A percentile compares a stretch with the other conserved stretches of the same genome.
phyloP scores from a whole-genome alignment of 2,888 invertebrate genomes.

The Portevinia maculata region DNA sequence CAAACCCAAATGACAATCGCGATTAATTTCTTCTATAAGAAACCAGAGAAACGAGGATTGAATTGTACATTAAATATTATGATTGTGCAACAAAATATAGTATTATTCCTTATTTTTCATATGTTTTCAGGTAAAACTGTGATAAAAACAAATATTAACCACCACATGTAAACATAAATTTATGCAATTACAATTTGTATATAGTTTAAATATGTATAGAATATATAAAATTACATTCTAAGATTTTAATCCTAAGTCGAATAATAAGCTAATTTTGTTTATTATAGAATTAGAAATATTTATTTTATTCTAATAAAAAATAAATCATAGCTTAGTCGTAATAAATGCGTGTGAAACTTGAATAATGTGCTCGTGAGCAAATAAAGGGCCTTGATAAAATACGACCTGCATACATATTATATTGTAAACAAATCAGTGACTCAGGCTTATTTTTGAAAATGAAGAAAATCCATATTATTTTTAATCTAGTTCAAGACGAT shows the following conservation, averaged over 20 bases:
- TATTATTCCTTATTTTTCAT: constrained; percentile 37
- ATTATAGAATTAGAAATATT: constrained; percentile 37
- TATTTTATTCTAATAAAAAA: constrained; percentile 32
- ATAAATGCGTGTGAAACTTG: constrained; percentile 23
- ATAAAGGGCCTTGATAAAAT: too few relatives aligned
- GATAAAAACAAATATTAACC: constrained; percentile 30
- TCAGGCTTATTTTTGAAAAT: constrained; percentile 5
- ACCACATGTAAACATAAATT: neutral
- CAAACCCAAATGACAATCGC: neutral
- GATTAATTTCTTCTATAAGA: neutral
- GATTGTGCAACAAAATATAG: constrained; percentile 24
- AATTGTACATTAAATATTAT: neutral
- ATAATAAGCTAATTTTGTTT: constrained; percentile 22
- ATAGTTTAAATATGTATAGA: constrained; percentile 9
- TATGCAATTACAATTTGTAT: constrained; percentile 30
- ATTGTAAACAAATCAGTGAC: constrained; percentile 31
- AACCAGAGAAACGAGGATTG: neutral
- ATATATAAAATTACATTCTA: constrained; percentile 12
- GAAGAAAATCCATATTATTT: neutral
- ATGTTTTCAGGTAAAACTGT: constrained; percentile 65
- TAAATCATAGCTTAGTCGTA: neutral
- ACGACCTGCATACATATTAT: constrained; percentile 3
- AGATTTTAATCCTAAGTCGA: constrained; percentile 53
- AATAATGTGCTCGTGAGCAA: constrained; percentile 10
- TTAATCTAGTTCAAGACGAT: constrained; percentile 9